Conservation (phyloP, 2,113 vertebrate species). For the Oenanthe melanoleuca region DNA sequence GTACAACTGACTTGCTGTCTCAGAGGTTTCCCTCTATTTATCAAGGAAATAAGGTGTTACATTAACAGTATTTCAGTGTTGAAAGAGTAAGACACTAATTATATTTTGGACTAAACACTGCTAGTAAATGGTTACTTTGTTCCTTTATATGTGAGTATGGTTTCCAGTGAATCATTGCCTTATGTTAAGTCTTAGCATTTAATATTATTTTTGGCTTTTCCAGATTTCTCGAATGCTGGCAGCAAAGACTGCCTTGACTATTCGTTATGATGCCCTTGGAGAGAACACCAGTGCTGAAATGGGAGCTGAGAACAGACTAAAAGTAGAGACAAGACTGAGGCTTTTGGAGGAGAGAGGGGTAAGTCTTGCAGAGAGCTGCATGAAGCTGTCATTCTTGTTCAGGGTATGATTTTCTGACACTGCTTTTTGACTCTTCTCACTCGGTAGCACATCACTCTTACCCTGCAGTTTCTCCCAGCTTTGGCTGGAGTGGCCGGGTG, state of each 20-base stretch:
- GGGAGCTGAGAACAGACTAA: conserved; percentile 92
- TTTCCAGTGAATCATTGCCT: conserved; percentile 1
- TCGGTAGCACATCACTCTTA: neutral
- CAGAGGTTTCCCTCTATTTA: neutral
- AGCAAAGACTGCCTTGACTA: conserved; percentile 90
- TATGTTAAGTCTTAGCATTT: neutral
- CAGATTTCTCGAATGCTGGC: conserved; percentile 97
- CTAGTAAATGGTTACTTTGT: neutral
- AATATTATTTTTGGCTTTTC: neutral
- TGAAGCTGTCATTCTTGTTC: neutral
- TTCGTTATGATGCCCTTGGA: conserved; percentile 95
- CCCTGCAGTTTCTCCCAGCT: neutral
- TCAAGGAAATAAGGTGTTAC: neutral
- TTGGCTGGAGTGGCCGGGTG: neutral
- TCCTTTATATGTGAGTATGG: neutral
- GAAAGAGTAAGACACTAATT: neutral
- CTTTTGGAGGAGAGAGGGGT: conserved; percentile 93
- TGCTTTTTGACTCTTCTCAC: neutral
- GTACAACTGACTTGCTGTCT: neutral
- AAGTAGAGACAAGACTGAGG: conserved; percentile 89
- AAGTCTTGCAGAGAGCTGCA: conserved; percentile 36
- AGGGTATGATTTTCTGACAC: neutral
- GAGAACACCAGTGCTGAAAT: conserved; percentile 92
- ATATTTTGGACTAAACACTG: neutral
- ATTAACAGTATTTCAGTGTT: neutral